A percentile compares a stretch with the other conserved stretches of the same genome.
Conservation (phyloP, 2,797 vertebrate genomes). For the Meda fulgida region DNA sequence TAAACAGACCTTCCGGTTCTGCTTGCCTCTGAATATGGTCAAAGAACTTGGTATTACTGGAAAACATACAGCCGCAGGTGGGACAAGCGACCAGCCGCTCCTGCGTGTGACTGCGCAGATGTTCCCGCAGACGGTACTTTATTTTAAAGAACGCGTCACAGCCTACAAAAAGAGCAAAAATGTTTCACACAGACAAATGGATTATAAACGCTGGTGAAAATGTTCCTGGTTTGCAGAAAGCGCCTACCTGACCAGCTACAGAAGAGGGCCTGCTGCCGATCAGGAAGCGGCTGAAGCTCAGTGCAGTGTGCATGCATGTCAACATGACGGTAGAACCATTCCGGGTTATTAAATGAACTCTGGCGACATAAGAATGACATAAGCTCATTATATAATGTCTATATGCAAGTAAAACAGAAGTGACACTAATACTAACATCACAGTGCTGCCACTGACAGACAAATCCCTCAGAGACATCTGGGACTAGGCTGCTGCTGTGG, state of each 20-base stretch:
- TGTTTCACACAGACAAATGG: neutral
- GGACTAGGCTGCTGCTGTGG: conserved; percentile 76
- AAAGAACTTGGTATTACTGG: conserved; percentile 80
- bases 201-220: neutral
- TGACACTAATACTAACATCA: conserved; percentile 71
- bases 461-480: conserved; percentile 72
- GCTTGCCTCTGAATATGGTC: conserved; percentile 79
- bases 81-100: conserved; percentile 78
- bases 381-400: neutral
- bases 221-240: neutral
- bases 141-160: conserved; percentile 78
- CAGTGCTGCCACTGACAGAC: conserved; percentile 81
- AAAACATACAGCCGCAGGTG: conserved; percentile 80
- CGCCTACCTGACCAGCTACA: conserved; percentile 77
- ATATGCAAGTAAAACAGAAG: neutral
- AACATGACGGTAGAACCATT: conserved; percentile 84
- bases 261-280: conserved; percentile 78
- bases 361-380: conserved; percentile 51
- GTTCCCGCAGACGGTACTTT: conserved; percentile 76
- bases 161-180: conserved; percentile 54
- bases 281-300: conserved; percentile 74
- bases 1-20: conserved; percentile 71
- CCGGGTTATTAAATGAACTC: conserved; percentile 82
- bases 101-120: conserved; percentile 77
- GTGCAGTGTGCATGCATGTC: conserved; percentile 79